These are phyloP conservation scores for Cheilosia scutellata DNA, from an alignment of 2,888 invertebrate species.

Conservation along the genomic window DNA sequence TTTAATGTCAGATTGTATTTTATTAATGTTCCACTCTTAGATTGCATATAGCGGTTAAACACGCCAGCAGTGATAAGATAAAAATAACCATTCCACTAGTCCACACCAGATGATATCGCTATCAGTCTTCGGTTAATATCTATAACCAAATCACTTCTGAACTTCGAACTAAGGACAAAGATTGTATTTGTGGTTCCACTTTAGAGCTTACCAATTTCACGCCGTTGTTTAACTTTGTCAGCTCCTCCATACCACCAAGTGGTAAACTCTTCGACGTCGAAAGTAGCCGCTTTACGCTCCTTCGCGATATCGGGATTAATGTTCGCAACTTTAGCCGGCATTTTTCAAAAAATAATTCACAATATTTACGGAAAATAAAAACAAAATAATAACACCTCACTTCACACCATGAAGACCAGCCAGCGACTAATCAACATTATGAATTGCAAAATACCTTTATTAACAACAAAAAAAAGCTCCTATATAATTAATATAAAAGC, in stretches of 20 bases:
- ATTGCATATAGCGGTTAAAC: not conserved
- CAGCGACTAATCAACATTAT: not conserved
- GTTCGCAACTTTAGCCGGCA: constrained; percentile 77
- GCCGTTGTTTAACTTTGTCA: constrained; percentile 84
- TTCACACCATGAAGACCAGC: not conserved
- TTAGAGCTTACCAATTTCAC: constrained; percentile 77
- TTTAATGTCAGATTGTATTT: not conserved
- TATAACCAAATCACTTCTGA: not conserved
- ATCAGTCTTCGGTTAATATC: not conserved
- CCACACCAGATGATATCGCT: not conserved
- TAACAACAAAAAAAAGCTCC: not conserved
- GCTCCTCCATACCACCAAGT: constrained; percentile 90
- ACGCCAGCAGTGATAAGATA: not conserved
- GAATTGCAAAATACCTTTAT: not conserved
- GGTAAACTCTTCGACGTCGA: constrained; percentile 90
- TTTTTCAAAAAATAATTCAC: constrained; percentile 40
- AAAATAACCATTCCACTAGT: not conserved
- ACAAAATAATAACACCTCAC: not conserved
- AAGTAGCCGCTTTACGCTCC: constrained; percentile 90
- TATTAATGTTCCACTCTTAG: no score
- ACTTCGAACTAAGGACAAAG: not conserved
- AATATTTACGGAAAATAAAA: not conserved
- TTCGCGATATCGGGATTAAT: constrained; percentile 89
- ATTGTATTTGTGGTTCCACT: not conserved
- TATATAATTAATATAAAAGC: no score